Evolutionary conservation across 2,888 invertebrate species (phyloP).

Genomic region (Cephonodes hylas): DNA sequence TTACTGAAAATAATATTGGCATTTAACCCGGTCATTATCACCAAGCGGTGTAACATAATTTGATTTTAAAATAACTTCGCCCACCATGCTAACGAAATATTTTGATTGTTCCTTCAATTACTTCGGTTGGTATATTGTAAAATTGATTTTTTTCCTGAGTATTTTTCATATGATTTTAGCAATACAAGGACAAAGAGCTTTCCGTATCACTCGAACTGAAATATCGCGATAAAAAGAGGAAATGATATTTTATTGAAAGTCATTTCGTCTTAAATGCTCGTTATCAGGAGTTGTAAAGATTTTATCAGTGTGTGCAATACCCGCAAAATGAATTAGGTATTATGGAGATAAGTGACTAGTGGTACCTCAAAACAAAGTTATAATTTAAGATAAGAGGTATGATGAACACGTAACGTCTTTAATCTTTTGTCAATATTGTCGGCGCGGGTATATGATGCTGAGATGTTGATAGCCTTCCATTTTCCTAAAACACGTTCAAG

Average conservation of each 20-base stretch:
- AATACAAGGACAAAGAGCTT: background rate
- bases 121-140: background rate
- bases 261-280: background rate
- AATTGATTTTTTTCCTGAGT: background rate
- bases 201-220: background rate
- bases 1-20: constrained; percentile 31
- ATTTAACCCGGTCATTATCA: constrained; percentile 35
- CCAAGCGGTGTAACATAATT: constrained; percentile 26
- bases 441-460: constrained; percentile 45
- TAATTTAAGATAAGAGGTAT: constrained; percentile 53
- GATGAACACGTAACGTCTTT: constrained; percentile 42
- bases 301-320: background rate
- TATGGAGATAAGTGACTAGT: background rate
- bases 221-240: background rate
- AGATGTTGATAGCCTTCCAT: constrained; percentile 46
- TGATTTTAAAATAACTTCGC: constrained; percentile 15
- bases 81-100: background rate
- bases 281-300: background rate
- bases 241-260: background rate
- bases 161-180: background rate
- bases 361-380: constrained; percentile 7
- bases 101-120: background rate
- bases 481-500: constrained; percentile 46
- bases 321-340: background rate
- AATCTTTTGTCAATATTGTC: constrained; percentile 74